A percentile compares a stretch with the other conserved stretches of the same genome.
Conservation (phyloP, 2,113 vertebrate species). For the Garra rufa region DNA sequence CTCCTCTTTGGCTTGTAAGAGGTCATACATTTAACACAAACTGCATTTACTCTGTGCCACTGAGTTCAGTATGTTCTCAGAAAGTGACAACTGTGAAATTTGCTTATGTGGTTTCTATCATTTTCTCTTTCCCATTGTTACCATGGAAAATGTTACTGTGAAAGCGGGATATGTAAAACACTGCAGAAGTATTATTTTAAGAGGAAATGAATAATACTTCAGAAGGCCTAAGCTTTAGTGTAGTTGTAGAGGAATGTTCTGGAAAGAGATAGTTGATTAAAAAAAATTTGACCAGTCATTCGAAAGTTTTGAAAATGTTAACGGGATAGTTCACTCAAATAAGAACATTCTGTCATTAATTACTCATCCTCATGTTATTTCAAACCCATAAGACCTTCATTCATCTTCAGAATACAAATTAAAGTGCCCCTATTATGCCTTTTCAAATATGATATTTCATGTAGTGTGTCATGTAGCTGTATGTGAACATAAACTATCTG, state of each 20-base stretch:
- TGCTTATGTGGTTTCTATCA: background rate
- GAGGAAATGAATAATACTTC: background rate
- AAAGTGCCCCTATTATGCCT: no score
- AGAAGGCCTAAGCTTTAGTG: background rate
- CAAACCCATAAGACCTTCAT: no score
- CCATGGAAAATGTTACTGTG: background rate
- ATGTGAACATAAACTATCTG: no score
- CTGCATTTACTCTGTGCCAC: background rate
- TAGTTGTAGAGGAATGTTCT: background rate
- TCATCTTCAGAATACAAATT: no score
- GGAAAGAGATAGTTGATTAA: background rate
- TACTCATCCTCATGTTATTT: no score
- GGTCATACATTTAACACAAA: slow-evolving; percentile 18
- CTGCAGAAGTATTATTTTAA: background rate
- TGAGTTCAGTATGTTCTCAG: background rate
- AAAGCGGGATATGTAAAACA: background rate
- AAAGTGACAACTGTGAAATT: background rate
- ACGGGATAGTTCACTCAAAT: no score
- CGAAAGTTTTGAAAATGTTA: background rate
- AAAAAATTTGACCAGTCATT: background rate
- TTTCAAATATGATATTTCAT: no score
- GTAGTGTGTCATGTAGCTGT: no score
- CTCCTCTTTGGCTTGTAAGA: background rate
- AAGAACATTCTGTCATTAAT: no score
- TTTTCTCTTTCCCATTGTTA: background rate